Conservation (phyloP, 2,797 vertebrate species). For the Macropodus opercularis region DNA sequence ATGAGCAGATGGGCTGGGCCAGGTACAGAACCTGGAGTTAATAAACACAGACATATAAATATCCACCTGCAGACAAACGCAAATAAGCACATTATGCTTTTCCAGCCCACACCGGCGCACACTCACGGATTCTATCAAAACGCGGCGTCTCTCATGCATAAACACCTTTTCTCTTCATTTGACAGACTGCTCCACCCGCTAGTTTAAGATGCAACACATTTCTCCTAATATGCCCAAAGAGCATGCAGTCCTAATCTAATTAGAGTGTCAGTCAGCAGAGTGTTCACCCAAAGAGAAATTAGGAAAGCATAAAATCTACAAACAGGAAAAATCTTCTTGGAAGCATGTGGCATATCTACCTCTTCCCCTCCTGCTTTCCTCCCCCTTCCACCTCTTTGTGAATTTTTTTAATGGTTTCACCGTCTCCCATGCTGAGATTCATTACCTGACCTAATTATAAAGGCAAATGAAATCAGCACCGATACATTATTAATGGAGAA, state of each 20-base stretch:
- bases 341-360: conserved; percentile 64
- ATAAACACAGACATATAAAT: conserved; percentile 66
- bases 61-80: conserved; percentile 36
- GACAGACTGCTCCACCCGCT: conserved; percentile 69
- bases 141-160: conserved; percentile 53
- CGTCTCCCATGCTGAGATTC: conserved; percentile 83
- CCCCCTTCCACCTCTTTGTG: conserved; percentile 38
- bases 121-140: conserved; percentile 42
- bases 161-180: conserved; percentile 71
- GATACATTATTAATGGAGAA: conserved; percentile 84
- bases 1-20: conserved; percentile 75
- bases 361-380: conserved; percentile 10
- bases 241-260: conserved; percentile 84
- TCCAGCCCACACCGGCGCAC: conserved; percentile 1
- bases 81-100: conserved; percentile 29
- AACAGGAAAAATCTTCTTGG: conserved; percentile 62
- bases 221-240: conserved; percentile 82
- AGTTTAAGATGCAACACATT: conserved; percentile 74
- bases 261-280: conserved; percentile 82
- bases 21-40: conserved; percentile 68
- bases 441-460: conserved; percentile 90
- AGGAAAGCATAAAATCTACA: conserved; percentile 75
- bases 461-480: conserved; percentile 92
- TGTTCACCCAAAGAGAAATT: conserved; percentile 78
- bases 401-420: conserved; percentile 71